phyloP scores from a whole-genome alignment of 2,888 invertebrate genomes.

The Thymelicus acteon region DNA sequence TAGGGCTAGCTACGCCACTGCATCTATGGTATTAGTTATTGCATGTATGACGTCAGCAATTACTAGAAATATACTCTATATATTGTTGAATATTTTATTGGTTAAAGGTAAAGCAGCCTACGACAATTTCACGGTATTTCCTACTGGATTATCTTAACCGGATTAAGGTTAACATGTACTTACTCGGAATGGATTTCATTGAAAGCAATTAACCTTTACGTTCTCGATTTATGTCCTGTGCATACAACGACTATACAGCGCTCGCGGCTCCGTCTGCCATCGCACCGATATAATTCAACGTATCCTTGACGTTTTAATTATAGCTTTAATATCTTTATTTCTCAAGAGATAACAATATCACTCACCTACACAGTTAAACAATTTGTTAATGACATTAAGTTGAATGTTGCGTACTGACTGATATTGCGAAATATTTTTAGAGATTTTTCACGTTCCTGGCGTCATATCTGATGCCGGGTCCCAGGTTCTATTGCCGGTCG shows the following conservation, averaged over 20 bases:
- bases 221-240: conserved; percentile 23
- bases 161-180: conserved; percentile 28
- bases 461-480: too few relatives aligned
- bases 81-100: neutral
- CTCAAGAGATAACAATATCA: neutral
- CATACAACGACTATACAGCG: conserved; percentile 2
- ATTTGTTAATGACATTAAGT: too few relatives aligned
- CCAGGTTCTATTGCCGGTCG: too few relatives aligned
- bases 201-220: conserved; percentile 33
- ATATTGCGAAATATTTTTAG: too few relatives aligned
- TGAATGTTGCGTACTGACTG: too few relatives aligned
- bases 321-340: neutral
- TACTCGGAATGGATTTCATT: conserved; percentile 28
- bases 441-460: too few relatives aligned
- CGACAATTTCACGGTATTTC: conserved; percentile 13
- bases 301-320: conserved; percentile 5
- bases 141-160: conserved; percentile 16
- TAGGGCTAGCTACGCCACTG: too few relatives aligned
- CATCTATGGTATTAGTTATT: too few relatives aligned
- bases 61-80: too few relatives aligned
- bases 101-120: neutral
- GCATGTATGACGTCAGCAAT: too few relatives aligned
- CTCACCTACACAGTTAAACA: too few relatives aligned
- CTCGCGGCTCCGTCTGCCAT: conserved; percentile 3
- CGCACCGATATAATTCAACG: neutral